A percentile compares a stretch with the other conserved stretches of the same genome.
These are phyloP conservation scores for Sarcophaga subvicina DNA, from an alignment of 2,888 invertebrate species.

Conservation along the genomic window DNA sequence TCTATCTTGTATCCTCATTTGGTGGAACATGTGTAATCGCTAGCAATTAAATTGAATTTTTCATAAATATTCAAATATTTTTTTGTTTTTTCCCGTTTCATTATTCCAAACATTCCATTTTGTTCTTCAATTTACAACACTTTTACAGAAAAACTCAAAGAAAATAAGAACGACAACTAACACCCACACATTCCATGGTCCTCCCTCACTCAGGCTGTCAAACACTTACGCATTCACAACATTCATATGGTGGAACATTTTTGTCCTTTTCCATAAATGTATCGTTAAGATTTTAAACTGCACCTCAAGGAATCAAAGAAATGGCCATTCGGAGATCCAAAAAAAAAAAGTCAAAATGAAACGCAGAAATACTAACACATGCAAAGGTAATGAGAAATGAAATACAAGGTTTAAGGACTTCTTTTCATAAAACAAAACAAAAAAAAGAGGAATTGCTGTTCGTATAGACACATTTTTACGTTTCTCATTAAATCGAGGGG, in stretches of 20 bases:
- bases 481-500: constrained; percentile 36
- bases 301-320: constrained; percentile 80
- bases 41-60: constrained; percentile 81
- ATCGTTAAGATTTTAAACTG: constrained; percentile 74
- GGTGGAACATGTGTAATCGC: constrained; percentile 78
- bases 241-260: constrained; percentile 71
- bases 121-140: constrained; percentile 22
- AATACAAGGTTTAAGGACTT: constrained; percentile 36
- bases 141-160: not conserved
- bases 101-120: not conserved
- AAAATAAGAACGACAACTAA: constrained; percentile 16
- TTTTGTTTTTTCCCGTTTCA: constrained; percentile 23
- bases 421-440: constrained; percentile 28
- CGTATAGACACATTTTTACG: not conserved
- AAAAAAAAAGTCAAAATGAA: constrained; percentile 15
- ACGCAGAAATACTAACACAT: constrained; percentile 26
- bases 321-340: constrained; percentile 63
- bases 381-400: constrained; percentile 67
- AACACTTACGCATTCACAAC: constrained; percentile 73
- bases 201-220: not conserved
- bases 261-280: constrained; percentile 70
- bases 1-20: not conserved
- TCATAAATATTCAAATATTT: constrained; percentile 76
- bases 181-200: not conserved
- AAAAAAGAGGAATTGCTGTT: not conserved